Evolutionary conservation across 2,888 invertebrate genomes (phyloP), one percentile per base, ranked within the genome.

Genomic region (Pardosa pseudoannulata): DNA sequence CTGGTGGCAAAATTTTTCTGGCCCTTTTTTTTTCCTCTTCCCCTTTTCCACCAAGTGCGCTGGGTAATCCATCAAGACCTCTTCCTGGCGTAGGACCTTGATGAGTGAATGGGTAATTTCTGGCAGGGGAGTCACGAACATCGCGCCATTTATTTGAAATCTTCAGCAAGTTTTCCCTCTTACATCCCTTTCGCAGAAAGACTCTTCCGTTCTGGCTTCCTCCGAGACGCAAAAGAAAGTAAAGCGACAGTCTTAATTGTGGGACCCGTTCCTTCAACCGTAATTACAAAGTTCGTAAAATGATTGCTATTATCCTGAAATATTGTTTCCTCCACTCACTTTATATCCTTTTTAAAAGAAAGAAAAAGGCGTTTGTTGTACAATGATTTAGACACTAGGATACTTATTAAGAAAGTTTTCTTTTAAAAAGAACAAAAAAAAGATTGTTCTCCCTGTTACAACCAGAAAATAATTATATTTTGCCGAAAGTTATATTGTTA

Each of bases 51-150:
- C 2, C 56, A 23, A 23, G 19, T n/a, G 7, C 36, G 23, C 64
- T 31, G 13, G 67, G 73, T 73, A 65, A 81, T 81, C 62, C 74
- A 81, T 81, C 81, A 81, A 64, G 31, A n/a, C 19, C 64, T n/a
- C 27, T 72, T 72, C 41, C 46, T 46, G 50, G n/a, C 19, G 64
- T 23, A 23, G 23, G 23, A 56, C 23, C 56, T 16, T 2, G 23
- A 56, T 23, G 56, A 56, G 5, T 56, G 56, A 16, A 56, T 16
- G 5, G 5, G 19, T 3, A 16, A 56, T 23, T 56, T 56, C 23
- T 23, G 23, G 56, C 7, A 56, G n/a, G 7, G 13, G 1, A 46
- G 23, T 56, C 56, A 56, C 56, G 56, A 56, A 56, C 6, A 19
- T 16, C 5, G 56, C 2, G 2, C 16, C 46, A 2, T 46, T 46